Conservation (phyloP, 2,888 invertebrate genomes). For the Suillia variegata region DNA sequence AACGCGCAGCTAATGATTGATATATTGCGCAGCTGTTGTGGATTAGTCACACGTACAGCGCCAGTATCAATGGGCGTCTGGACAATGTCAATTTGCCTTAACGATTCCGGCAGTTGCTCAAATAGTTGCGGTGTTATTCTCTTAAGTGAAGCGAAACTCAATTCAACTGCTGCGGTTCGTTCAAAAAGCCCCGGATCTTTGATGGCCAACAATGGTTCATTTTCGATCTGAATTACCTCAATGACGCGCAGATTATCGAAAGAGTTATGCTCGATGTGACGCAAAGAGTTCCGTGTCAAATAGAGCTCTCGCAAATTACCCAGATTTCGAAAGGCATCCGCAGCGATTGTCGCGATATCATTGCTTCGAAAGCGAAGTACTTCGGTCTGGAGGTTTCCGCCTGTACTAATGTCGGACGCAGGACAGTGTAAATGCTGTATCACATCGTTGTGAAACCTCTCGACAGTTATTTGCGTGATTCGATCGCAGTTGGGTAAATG, state of each 20-base stretch:
- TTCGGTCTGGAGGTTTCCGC: slow-evolving; percentile 18
- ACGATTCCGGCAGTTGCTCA: slow-evolving; percentile 37
- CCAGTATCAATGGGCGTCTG: slow-evolving; percentile 35
- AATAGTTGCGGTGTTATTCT: slow-evolving; percentile 35
- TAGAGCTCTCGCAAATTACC: slow-evolving; percentile 34
- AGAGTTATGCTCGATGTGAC: slow-evolving; percentile 37
- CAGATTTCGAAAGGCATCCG: slow-evolving; percentile 35
- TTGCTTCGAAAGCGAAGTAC: slow-evolving; percentile 40
- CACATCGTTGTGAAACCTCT: slow-evolving; percentile 43
- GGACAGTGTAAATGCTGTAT: slow-evolving; percentile 40
- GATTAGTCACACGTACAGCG: slow-evolving; percentile 29
- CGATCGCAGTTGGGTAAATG: slow-evolving; percentile 48
- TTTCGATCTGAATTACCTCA: slow-evolving; percentile 32
- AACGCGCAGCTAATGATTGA: slow-evolving; percentile 43
- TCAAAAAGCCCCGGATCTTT: slow-evolving; percentile 29
- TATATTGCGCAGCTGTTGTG: slow-evolving; percentile 37
- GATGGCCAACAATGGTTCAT: slow-evolving; percentile 38
- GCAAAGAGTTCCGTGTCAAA: slow-evolving; percentile 43
- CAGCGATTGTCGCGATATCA: slow-evolving; percentile 43
- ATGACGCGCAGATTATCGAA: slow-evolving; percentile 32
- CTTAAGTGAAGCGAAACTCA: slow-evolving; percentile 37
- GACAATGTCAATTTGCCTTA: slow-evolving; percentile 36
- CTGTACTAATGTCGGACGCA: slow-evolving; percentile 2
- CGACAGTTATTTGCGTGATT: slow-evolving; percentile 40
- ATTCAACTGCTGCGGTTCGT: slow-evolving; percentile 18